phyloP scores from a whole-genome alignment of 2,797 vertebrate species.

The Coregonus sp. region DNA sequence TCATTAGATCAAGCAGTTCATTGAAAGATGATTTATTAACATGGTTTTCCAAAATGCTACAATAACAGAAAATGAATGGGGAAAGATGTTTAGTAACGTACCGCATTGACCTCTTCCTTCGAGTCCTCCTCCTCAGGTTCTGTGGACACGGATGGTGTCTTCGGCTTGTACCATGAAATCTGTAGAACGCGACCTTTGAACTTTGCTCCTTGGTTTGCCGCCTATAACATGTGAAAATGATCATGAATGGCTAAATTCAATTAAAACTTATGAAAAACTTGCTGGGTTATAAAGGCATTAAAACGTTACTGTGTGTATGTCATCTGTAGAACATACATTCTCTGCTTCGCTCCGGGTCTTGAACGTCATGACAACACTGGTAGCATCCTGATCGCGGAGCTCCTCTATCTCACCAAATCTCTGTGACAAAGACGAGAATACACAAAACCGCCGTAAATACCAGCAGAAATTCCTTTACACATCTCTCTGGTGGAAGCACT shows the following conservation, averaged over 20 bases:
- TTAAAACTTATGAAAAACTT: not conserved
- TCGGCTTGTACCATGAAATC: slow-evolving; percentile 97
- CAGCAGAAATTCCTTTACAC: not conserved
- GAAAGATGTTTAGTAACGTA: slow-evolving; percentile 28
- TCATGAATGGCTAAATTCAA: not conserved
- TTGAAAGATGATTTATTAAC: not conserved
- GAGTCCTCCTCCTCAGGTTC: slow-evolving; percentile 93
- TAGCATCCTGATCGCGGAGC: slow-evolving; percentile 85
- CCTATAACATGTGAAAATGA: slow-evolving; percentile 65
- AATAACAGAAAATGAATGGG: not conserved
- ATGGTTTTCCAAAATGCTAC: not conserved
- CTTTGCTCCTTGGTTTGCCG: slow-evolving; percentile 94
- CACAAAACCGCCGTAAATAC: not conserved
- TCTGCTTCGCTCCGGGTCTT: slow-evolving; percentile 88
- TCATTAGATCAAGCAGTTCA: not conserved
- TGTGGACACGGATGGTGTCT: slow-evolving; percentile 87
- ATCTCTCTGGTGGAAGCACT: not conserved
- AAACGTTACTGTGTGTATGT: too few relatives aligned
- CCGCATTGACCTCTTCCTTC: slow-evolving; percentile 88
- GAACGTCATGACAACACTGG: slow-evolving; percentile 86
- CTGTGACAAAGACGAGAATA: slow-evolving; percentile 56
- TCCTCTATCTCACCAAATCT: slow-evolving; percentile 91
- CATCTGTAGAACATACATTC: slow-evolving; percentile 77
- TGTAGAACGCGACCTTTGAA: slow-evolving; percentile 95
- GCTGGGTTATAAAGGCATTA: too few relatives aligned